Percentiles rank a stretch among this genome's conserved stretches.
Conservation (phyloP, 2,113 vertebrate genomes). For the Entomyzon cyanotis region DNA sequence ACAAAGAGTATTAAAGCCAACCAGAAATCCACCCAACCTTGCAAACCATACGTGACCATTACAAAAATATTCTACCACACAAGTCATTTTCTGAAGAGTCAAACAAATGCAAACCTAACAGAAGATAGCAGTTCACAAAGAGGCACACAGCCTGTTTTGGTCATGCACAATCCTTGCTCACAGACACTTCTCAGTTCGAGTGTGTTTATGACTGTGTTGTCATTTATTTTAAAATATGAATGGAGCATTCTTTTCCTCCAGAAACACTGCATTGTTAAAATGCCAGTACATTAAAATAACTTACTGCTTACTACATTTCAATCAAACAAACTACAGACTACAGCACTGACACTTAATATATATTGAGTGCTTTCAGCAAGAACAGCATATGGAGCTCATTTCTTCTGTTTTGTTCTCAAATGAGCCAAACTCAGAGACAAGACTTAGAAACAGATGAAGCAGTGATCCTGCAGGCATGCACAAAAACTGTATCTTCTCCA, state of each 20-base stretch:
- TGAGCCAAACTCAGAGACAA: neutral
- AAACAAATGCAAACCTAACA: neutral
- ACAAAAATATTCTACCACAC: neutral
- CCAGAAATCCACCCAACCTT: neutral
- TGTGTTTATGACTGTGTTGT: constrained; percentile 39
- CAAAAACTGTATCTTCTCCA: neutral
- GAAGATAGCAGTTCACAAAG: neutral
- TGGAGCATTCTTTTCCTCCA: constrained; percentile 53
- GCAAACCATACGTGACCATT: rapidly evolving
- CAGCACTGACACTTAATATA: neutral
- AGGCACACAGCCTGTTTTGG: neutral
- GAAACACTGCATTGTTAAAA: constrained; percentile 58
- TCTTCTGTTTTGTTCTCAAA: neutral
- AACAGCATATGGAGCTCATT: neutral
- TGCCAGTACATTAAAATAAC: constrained; percentile 58
- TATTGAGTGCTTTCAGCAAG: neutral
- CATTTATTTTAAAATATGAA: constrained; percentile 54
- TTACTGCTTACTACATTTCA: constrained; percentile 11
- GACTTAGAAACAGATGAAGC: neutral
- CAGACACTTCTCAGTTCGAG: neutral
- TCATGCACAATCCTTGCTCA: neutral
- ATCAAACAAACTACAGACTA: neutral
- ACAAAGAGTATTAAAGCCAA: neutral
- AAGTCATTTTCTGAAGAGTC: neutral
- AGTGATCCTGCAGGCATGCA: neutral